Conservation (phyloP, 2,113 vertebrate genomes). For the Tachysurus fulvidraco region DNA sequence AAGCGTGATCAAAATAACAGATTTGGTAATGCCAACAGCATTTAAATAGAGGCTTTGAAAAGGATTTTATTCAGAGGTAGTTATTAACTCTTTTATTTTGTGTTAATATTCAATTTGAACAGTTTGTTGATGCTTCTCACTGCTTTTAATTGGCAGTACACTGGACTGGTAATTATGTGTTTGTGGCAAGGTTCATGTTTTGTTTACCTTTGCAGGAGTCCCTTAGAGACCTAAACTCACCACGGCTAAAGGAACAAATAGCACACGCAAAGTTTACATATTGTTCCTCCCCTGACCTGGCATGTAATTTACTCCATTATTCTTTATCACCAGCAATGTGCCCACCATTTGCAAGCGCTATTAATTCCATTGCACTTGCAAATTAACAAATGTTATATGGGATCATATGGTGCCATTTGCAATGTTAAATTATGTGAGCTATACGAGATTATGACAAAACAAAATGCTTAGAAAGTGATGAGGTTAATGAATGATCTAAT, state of each 20-base stretch:
- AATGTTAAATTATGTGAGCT: neutral
- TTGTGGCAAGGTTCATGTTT: neutral
- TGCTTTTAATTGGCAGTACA: neutral
- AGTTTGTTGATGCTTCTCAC: constrained; percentile 1
- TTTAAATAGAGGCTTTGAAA: constrained; percentile 8
- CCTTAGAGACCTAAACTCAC: neutral
- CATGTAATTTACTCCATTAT: constrained; percentile 5
- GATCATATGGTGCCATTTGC: neutral
- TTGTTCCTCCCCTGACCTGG: neutral
- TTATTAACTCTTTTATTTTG: neutral
- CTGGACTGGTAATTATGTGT: neutral
- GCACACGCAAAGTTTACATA: constrained; percentile 7
- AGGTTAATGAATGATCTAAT: neutral
- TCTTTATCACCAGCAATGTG: neutral
- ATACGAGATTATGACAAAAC: neutral
- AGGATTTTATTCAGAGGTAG: neutral
- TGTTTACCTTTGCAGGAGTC: neutral
- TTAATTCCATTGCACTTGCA: constrained; percentile 2
- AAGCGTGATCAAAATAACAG: neutral
- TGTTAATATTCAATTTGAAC: neutral
- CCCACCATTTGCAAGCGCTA: neutral
- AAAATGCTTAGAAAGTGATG: neutral
- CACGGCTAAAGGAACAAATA: neutral
- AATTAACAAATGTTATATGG: neutral
- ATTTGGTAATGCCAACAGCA: neutral